Evolutionary conservation across 2,797 vertebrate species (phyloP).

Genomic region (Macrochelys suwanniensis): DNA sequence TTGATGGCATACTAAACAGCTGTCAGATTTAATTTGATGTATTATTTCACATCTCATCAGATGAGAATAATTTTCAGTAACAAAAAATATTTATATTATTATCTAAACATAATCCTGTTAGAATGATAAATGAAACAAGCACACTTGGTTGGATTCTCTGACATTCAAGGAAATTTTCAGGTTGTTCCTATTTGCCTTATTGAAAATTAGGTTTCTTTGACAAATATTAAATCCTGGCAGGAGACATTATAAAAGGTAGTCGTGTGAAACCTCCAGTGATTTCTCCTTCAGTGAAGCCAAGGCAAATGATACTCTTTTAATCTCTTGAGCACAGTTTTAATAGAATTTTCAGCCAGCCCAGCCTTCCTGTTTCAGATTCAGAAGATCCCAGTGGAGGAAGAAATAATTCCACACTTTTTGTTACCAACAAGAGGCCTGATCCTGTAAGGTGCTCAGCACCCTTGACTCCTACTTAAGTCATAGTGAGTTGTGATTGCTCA

Average conservation of each 20-base stretch:
- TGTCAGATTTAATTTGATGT: background rate
- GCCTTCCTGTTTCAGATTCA: background rate
- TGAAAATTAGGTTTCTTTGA: conserved; percentile 40
- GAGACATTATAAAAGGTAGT: conserved; percentile 22
- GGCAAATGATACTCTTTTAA: background rate
- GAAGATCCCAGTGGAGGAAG: conserved; percentile 12
- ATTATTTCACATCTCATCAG: background rate
- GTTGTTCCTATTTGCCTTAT: background rate
- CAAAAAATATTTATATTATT: conserved; percentile 7
- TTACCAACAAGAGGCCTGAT: background rate
- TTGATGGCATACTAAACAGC: background rate
- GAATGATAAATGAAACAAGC: background rate
- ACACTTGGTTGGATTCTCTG: background rate
- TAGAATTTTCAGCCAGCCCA: conserved; percentile 11
- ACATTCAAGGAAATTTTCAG: conserved; percentile 17
- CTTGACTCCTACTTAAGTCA: conserved; percentile 39
- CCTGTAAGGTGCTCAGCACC: conserved; percentile 7
- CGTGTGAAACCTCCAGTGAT: background rate
- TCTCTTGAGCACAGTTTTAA: conserved; percentile 33
- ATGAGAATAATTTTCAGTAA: conserved; percentile 18
- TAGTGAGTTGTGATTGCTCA: conserved; percentile 21
- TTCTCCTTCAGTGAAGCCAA: conserved; percentile 1
- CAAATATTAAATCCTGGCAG: conserved; percentile 12
- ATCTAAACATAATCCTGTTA: background rate
- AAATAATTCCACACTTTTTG: conserved; percentile 15